Percentiles rank a stretch among this genome's conserved stretches.
These are phyloP conservation scores for Gymnoscopelus braueri DNA, from an alignment of 2,797 vertebrate species.

Conservation along the genomic window DNA sequence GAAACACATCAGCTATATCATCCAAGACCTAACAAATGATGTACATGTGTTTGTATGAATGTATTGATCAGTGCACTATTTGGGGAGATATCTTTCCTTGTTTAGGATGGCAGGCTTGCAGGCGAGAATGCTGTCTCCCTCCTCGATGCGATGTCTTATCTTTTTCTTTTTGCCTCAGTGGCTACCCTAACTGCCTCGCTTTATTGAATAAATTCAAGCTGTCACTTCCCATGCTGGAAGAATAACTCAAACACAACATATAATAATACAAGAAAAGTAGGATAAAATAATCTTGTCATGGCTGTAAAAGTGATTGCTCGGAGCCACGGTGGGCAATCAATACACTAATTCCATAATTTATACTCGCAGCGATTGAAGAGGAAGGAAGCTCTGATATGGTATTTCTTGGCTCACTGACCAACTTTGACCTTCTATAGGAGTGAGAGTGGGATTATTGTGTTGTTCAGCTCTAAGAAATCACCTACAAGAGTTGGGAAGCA, in stretches of 20 bases:
- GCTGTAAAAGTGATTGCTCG: slow-evolving; percentile 98
- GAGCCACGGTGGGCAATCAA: slow-evolving; percentile 95
- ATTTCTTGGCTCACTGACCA: slow-evolving; percentile 99
- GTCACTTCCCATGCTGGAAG: slow-evolving; percentile 98
- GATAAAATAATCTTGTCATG: slow-evolving; percentile 99
- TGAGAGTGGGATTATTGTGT: slow-evolving; percentile 92
- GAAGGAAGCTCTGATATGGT: slow-evolving; percentile 97
- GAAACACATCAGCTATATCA: slow-evolving; percentile 55
- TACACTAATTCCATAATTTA: slow-evolving; percentile 99
- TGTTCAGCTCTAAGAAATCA: slow-evolving; percentile 93
- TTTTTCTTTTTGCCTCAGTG: slow-evolving; percentile 94
- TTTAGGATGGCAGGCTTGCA: slow-evolving; percentile 80
- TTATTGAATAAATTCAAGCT: slow-evolving; percentile 99
- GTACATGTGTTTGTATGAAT: slow-evolving; percentile 90
- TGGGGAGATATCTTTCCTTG: slow-evolving; percentile 87
- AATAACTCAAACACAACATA: slow-evolving; percentile 99
- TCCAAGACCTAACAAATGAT: slow-evolving; percentile 78
- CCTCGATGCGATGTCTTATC: slow-evolving; percentile 78
- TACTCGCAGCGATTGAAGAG: slow-evolving; percentile 92
- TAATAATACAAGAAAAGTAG: slow-evolving; percentile 99
- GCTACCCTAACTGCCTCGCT: slow-evolving; percentile 93
- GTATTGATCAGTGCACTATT: slow-evolving; percentile 91
- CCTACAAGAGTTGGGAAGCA: slow-evolving; percentile 91
- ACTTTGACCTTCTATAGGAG: slow-evolving; percentile 97
- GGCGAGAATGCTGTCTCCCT: slow-evolving; percentile 78